A percentile compares a stretch with the other conserved stretches of the same genome.
phyloP scores from a whole-genome alignment of 1,140 invertebrate genomes.

The Parapsyche elsis region DNA sequence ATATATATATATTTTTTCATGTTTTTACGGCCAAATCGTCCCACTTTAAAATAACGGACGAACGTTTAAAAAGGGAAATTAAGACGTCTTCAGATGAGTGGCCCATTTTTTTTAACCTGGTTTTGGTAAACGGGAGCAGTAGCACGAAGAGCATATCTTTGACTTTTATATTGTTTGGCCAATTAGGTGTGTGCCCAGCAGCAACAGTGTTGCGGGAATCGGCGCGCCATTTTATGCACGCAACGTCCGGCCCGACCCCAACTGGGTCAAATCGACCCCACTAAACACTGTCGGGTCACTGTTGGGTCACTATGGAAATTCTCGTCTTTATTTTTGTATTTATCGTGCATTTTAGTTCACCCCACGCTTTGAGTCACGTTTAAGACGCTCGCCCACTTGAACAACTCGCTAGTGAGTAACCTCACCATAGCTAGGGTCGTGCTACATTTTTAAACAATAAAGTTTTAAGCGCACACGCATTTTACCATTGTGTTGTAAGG shows the following conservation, averaged over 20 bases:
- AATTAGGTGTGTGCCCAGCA: slow-evolving; percentile 40
- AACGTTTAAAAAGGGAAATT: neutral
- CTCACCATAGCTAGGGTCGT: too few relatives aligned
- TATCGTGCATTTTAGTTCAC: neutral
- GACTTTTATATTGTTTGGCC: slow-evolving; percentile 24
- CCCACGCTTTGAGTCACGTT: too few relatives aligned
- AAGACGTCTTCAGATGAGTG: neutral
- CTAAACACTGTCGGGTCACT: slow-evolving; percentile 21
- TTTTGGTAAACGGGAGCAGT: neutral
- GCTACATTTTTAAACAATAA: too few relatives aligned
- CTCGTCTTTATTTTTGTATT: neutral
- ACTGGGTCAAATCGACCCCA: slow-evolving; percentile 29
- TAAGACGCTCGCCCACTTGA: too few relatives aligned
- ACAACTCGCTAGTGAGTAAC: too few relatives aligned
- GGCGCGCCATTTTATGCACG: slow-evolving; percentile 43
- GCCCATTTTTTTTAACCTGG: slow-evolving; percentile 17
- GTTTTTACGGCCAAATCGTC: neutral
- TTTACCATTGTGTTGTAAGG: too few relatives aligned
- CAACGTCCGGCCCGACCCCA: slow-evolving; percentile 38
- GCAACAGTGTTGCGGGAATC: slow-evolving; percentile 44
- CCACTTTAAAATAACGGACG: neutral
- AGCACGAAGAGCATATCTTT: slow-evolving; percentile 16
- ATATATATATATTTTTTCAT: too few relatives aligned
- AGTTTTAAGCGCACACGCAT: too few relatives aligned
- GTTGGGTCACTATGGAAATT: slow-evolving; percentile 26